Percentiles rank a stretch among this genome's conserved stretches.
Evolutionary conservation across 1,140 invertebrate genomes (phyloP).

Genomic region (Drosophila melanica): DNA sequence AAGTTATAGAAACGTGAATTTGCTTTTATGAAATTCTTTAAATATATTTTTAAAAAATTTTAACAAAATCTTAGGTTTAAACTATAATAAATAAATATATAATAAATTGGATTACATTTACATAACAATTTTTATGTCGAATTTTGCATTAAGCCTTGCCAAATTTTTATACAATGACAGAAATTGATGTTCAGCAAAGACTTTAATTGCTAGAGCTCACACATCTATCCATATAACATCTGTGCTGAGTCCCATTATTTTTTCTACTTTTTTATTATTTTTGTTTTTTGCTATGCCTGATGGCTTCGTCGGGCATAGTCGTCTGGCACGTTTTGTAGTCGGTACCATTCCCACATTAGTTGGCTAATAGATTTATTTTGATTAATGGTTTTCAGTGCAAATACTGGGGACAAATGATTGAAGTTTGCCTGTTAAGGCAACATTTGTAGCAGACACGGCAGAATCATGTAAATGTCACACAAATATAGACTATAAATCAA

Average conservation of each 20-base stretch:
- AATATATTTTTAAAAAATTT: no score
- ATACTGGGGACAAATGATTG: constrained; percentile 54
- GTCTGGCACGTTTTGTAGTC: constrained; percentile 36
- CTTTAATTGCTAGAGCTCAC: neutral
- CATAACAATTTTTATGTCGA: no score
- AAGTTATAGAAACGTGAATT: no score
- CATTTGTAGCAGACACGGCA: constrained; percentile 55
- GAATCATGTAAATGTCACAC: constrained; percentile 31
- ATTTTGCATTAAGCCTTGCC: no score
- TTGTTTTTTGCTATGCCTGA: neutral
- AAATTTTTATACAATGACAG: no score
- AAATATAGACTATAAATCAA: constrained; percentile 35
- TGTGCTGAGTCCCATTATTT: no score
- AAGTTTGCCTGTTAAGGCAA: constrained; percentile 45
- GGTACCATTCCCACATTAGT: constrained; percentile 17
- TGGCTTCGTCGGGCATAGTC: neutral
- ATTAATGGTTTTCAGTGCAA: constrained; percentile 60
- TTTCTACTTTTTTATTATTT: neutral
- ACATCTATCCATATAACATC: neutral
- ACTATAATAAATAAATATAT: no score
- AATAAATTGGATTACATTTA: no score
- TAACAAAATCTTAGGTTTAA: no score
- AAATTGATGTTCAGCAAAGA: no score
- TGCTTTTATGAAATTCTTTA: no score
- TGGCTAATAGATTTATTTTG: constrained; percentile 63